phyloP scores from a whole-genome alignment of 2,113 vertebrate species.

The Plestiodon gilberti region DNA sequence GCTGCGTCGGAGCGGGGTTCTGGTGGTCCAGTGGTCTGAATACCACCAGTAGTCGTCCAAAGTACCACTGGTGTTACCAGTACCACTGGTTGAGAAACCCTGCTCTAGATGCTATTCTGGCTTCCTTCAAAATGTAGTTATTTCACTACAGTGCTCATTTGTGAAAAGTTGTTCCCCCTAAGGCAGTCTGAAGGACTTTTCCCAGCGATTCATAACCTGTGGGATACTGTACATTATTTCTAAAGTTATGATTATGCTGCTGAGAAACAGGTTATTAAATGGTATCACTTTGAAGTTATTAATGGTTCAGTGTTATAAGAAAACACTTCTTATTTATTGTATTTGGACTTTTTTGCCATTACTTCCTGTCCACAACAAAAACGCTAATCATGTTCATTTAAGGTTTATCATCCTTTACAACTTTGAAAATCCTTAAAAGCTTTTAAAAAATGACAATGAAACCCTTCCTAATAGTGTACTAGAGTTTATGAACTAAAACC shows the following conservation, averaged over 20 bases:
- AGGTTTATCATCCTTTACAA: neutral
- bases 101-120: neutral
- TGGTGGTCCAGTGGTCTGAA: no score
- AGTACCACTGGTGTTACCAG: no score
- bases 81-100: no score
- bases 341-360: neutral
- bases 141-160: neutral
- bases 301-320: neutral
- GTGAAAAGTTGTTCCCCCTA: neutral
- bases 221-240: neutral
- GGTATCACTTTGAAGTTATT: neutral
- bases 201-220: neutral
- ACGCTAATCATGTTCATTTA: neutral
- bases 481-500: conserved; percentile 1
- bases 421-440: neutral
- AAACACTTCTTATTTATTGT: neutral
- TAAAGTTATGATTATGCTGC: neutral
- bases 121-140: neutral
- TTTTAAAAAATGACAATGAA: conserved; percentile 1
- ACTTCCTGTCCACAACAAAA: neutral
- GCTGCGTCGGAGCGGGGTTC: no score
- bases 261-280: neutral
- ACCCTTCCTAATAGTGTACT: neutral
- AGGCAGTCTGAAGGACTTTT: neutral
- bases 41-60: no score